Evolutionary conservation across 1,140 invertebrate genomes (phyloP).

Genomic region (Drosophila auraria): DNA sequence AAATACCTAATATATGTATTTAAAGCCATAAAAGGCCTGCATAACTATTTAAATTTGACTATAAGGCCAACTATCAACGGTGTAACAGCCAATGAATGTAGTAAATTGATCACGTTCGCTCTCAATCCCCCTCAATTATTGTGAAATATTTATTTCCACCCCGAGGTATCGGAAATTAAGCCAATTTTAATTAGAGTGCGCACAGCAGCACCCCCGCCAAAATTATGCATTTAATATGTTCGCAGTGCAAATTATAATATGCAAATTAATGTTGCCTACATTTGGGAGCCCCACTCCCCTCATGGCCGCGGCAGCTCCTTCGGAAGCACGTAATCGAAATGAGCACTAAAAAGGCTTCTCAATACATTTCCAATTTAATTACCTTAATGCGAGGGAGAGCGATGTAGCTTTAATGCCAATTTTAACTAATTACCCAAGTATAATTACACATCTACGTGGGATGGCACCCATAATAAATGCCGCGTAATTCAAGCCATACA

Average conservation of each 20-base stretch:
- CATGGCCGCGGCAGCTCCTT: slow-evolving; percentile 1
- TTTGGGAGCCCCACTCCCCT: slow-evolving; percentile 25
- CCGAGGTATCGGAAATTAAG: slow-evolving; percentile 65
- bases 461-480: slow-evolving; percentile 11
- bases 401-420: slow-evolving; percentile 51
- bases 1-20: neutral
- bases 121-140: slow-evolving; percentile 30
- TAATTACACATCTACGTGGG: slow-evolving; percentile 48
- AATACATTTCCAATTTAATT: slow-evolving; percentile 66
- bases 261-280: slow-evolving; percentile 64
- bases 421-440: slow-evolving; percentile 70
- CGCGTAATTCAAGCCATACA: slow-evolving; percentile 2
- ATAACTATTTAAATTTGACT: neutral
- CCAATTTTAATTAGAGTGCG: slow-evolving; percentile 69
- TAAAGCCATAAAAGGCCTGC: neutral
- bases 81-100: neutral
- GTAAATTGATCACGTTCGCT: slow-evolving; percentile 17
- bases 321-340: slow-evolving; percentile 64
- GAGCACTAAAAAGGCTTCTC: slow-evolving; percentile 46
- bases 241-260: slow-evolving; percentile 70
- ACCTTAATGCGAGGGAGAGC: slow-evolving; percentile 44
- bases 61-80: neutral
- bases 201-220: slow-evolving; percentile 15
- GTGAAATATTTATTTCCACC: slow-evolving; percentile 59
- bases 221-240: slow-evolving; percentile 70